A percentile compares a stretch with the other conserved stretches of the same genome.
Conservation (phyloP, 2,113 vertebrate species). For the Eulemur rufifrons region DNA sequence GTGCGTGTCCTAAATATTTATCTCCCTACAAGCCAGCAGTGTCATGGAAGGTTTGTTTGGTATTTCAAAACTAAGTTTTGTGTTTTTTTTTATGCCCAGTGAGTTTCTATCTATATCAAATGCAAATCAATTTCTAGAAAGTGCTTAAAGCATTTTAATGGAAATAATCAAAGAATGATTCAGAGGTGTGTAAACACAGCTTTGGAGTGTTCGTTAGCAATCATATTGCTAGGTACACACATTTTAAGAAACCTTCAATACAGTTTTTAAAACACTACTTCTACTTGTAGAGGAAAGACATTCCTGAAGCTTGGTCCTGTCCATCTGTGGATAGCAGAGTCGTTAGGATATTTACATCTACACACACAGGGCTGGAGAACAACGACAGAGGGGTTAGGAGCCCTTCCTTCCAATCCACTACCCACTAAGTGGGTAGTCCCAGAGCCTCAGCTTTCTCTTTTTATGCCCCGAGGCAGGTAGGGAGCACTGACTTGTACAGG, state of each 20-base stretch:
- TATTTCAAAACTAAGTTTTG: not conserved
- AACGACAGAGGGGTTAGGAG: not conserved
- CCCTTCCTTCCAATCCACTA: not conserved
- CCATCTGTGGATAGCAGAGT: not conserved
- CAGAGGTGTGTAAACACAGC: not conserved
- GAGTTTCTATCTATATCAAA: not conserved
- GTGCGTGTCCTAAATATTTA: not conserved
- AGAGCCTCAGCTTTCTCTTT: not conserved
- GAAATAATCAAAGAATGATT: not conserved
- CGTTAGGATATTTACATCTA: not conserved
- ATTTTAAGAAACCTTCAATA: not conserved
- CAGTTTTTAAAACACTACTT: not conserved
- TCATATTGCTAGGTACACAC: not conserved
- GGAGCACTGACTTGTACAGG: not conserved
- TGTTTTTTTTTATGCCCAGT: not conserved
- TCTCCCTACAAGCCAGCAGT: not conserved
- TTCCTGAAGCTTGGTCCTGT: not conserved
- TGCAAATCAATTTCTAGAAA: not conserved
- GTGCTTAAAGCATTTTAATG: not conserved
- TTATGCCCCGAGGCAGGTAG: not conserved
- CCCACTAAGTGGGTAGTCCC: not conserved
- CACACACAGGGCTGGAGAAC: accelerated
- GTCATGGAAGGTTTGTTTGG: not conserved
- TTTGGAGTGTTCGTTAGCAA: not conserved
- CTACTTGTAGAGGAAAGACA: not conserved